A percentile compares a stretch with the other conserved stretches of the same genome.
Evolutionary conservation across 2,113 vertebrate genomes (phyloP).

Genomic region (Argyrosomus japonicus): DNA sequence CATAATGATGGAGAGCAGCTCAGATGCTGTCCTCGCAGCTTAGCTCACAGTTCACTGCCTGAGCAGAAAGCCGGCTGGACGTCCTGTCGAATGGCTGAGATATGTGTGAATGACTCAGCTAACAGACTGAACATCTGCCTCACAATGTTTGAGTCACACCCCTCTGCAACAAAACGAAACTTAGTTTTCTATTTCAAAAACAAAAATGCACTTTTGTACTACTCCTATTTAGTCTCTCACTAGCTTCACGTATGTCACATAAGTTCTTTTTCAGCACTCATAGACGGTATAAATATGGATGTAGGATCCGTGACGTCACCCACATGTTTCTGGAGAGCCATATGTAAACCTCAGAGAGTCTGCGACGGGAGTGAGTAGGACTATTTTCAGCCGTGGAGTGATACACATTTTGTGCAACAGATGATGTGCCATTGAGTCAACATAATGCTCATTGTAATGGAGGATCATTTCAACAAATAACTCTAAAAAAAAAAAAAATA

Average conservation of each 20-base stretch:
- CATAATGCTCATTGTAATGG: background rate
- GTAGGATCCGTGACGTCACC: too few species aligned
- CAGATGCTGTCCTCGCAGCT: conserved; percentile 12
- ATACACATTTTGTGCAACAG: background rate
- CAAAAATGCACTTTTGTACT: too few species aligned
- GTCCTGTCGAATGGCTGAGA: conserved; percentile 9
- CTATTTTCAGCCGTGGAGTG: background rate
- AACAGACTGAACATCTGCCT: too few species aligned
- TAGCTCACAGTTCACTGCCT: conserved; percentile 29
- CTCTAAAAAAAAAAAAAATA: too few species aligned
- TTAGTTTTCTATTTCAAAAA: background rate
- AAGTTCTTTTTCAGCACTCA: too few species aligned
- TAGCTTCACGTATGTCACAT: too few species aligned
- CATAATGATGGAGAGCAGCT: conserved; percentile 37
- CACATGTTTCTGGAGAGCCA: too few species aligned
- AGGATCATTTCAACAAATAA: background rate
- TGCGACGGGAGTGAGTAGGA: background rate
- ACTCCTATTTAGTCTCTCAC: too few species aligned
- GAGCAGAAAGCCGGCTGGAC: background rate
- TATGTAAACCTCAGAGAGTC: too few species aligned
- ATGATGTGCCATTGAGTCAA: background rate
- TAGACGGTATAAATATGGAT: too few species aligned
- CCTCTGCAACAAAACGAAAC: background rate
- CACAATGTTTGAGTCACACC: background rate
- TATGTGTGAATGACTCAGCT: background rate